Conservation (phyloP, 2,797 vertebrate species). For the Pangasius djambal region DNA sequence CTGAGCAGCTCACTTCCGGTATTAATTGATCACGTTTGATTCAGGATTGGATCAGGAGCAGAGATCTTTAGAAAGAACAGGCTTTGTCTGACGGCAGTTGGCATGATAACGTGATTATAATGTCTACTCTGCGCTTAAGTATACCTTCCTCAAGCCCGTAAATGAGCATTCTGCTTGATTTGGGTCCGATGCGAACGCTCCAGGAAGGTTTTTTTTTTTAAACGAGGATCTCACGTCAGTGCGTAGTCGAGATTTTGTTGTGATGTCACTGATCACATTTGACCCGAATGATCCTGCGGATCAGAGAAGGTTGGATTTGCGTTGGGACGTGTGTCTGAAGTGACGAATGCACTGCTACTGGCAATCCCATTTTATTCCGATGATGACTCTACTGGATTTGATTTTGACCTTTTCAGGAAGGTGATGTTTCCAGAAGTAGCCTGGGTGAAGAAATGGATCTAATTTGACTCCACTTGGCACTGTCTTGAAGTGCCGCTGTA, state of each 20-base stretch:
- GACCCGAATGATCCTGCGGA: neutral
- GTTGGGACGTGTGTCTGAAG: neutral
- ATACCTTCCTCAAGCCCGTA: too few relatives aligned
- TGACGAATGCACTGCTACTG: neutral
- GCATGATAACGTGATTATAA: neutral
- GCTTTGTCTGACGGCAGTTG: neutral
- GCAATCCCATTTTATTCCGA: neutral
- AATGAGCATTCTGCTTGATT: neutral
- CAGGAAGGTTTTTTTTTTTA: neutral
- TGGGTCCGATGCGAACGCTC: neutral
- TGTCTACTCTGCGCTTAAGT: neutral
- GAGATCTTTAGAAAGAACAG: neutral
- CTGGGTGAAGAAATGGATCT: neutral
- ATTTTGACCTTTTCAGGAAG: neutral
- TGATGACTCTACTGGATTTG: neutral
- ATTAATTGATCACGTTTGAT: neutral
- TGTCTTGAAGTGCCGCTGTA: neutral
- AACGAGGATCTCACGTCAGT: neutral
- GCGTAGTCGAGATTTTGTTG: neutral
- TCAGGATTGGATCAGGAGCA: neutral
- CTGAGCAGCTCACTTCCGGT: neutral
- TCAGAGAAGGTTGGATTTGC: neutral
- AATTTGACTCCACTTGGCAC: neutral
- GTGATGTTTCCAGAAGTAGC: neutral
- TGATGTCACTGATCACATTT: neutral